These are phyloP conservation scores for Protosalanx chinensis DNA, from an alignment of 2,797 vertebrate species.

Conservation along the genomic window DNA sequence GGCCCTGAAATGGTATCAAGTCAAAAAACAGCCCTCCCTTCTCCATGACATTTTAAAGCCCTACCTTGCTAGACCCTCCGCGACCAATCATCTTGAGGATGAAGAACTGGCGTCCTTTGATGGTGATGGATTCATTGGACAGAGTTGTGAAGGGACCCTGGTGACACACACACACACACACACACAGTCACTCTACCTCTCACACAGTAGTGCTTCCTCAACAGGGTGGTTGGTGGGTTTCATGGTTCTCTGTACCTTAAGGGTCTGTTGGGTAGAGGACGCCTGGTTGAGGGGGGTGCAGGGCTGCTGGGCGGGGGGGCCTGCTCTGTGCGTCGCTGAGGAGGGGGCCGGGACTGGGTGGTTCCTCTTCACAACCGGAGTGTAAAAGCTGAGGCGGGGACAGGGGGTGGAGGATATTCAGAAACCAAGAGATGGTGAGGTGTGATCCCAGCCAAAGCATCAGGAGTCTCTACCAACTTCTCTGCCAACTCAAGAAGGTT, in stretches of 20 bases:
- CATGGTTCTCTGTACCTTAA: constrained; percentile 53
- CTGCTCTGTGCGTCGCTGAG: constrained; percentile 72
- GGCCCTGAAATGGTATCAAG: background rate
- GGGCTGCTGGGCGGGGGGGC: constrained; percentile 48
- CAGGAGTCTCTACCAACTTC: background rate
- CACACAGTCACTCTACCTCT: background rate
- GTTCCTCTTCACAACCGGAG: constrained; percentile 80
- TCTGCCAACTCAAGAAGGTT: background rate
- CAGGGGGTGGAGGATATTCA: background rate
- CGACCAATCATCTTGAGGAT: constrained; percentile 93
- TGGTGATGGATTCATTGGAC: constrained; percentile 82
- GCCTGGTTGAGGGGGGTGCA: constrained; percentile 62
- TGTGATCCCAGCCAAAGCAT: background rate
- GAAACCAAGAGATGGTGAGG: background rate
- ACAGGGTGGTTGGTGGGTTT: background rate
- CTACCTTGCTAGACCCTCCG: constrained; percentile 96
- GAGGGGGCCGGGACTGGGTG: constrained; percentile 60
- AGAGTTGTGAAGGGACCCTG: constrained; percentile 58
- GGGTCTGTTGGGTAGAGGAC: constrained; percentile 50
- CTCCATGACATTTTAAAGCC: background rate
- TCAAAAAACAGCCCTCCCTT: background rate
- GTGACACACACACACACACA: constrained; percentile 19
- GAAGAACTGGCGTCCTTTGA: constrained; percentile 88
- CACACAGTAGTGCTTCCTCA: background rate
- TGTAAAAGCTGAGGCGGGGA: constrained; percentile 65